These are phyloP conservation scores for Anthoscopus minutus DNA, from an alignment of 2,113 vertebrate genomes.

Conservation along the genomic window DNA sequence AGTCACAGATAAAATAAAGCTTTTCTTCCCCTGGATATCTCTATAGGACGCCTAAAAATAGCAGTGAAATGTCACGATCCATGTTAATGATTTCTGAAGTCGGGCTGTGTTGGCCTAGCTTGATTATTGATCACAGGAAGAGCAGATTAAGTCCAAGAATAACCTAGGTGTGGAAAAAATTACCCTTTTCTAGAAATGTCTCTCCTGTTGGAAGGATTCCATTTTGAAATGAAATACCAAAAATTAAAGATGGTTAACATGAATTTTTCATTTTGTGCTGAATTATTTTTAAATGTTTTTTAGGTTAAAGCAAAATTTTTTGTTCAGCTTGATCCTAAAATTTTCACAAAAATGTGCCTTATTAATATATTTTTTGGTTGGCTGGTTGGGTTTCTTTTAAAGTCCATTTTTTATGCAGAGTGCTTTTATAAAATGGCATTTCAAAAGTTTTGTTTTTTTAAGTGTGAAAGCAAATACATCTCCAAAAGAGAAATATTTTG, in stretches of 20 bases:
- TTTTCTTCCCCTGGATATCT: neutral
- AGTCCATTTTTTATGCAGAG: neutral
- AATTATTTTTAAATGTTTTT: neutral
- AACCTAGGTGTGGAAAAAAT: neutral
- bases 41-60: neutral
- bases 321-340: neutral
- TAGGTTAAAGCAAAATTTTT: neutral
- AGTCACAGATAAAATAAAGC: neutral
- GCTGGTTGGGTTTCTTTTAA: neutral
- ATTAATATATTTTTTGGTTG: neutral
- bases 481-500: neutral
- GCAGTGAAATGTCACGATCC: neutral
- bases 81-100: conserved; percentile 4
- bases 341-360: neutral
- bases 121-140: neutral
- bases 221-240: neutral
- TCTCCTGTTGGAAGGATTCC: neutral
- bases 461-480: neutral
- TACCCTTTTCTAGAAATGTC: neutral
- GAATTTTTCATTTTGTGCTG: neutral
- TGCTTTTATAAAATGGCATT: neutral
- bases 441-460: neutral
- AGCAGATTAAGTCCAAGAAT: neutral
- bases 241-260: neutral
- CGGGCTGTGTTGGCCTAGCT: neutral